Conservation (phyloP, 2,888 invertebrate genomes). For the Sycophila texana region DNA sequence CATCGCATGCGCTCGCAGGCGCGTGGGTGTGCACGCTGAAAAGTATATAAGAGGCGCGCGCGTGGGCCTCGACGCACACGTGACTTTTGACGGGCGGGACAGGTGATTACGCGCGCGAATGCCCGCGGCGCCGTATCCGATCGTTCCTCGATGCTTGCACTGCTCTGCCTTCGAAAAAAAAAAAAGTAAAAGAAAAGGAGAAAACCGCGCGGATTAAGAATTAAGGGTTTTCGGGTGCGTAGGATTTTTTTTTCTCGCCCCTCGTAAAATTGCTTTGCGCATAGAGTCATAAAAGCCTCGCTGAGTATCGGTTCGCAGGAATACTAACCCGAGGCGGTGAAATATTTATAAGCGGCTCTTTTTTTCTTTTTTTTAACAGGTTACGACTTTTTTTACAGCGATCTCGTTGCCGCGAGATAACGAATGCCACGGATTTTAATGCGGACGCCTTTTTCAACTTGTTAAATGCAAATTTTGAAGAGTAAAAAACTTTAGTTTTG, state of each 20-base stretch:
- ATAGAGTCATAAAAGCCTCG: constrained; percentile 2
- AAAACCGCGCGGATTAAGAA: constrained; percentile 5
- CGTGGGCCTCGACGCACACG: constrained; percentile 4
- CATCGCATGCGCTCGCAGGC: constrained; percentile 30
- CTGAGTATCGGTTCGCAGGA: not conserved
- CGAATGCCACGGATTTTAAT: not conserved
- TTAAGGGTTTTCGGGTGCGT: constrained; percentile 1
- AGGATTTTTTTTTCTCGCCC: not conserved
- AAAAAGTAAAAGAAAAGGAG: not conserved
- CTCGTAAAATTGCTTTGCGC: constrained; percentile 17
- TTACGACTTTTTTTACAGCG: constrained; percentile 29
- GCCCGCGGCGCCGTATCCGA: no score
- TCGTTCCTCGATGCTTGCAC: not conserved
- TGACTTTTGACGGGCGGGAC: constrained; percentile 72
- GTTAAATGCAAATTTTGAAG: no score
- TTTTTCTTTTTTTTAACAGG: constrained; percentile 1
- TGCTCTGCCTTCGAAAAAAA: not conserved
- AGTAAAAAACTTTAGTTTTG: no score
- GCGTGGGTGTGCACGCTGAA: constrained; percentile 73
- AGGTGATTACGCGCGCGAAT: constrained; percentile 74
- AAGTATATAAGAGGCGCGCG: constrained; percentile 66
- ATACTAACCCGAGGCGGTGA: constrained; percentile 15
- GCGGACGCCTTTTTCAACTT: no score
- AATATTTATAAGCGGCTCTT: constrained; percentile 36
- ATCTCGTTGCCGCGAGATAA: not conserved